Evolutionary conservation across 2,888 invertebrate species (phyloP).

Genomic region (Ctenicera cuprea): DNA sequence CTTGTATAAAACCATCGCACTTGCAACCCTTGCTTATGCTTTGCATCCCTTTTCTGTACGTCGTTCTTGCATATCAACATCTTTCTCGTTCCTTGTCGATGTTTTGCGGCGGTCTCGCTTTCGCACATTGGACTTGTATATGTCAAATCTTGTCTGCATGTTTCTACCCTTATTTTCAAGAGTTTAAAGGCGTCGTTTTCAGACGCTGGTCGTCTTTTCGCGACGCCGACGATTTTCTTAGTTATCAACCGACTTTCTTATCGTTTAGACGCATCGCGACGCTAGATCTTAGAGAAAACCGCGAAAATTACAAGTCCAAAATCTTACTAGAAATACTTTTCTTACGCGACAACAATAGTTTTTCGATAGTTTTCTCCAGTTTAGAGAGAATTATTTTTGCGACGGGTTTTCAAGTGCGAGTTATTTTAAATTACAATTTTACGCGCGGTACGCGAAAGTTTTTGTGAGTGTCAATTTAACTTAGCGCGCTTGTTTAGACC

Average conservation of each 20-base stretch:
- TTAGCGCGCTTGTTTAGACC: conserved; percentile 33
- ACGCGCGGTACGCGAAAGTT: conserved; percentile 42
- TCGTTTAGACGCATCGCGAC: conserved; percentile 71
- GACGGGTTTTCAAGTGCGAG: conserved; percentile 34
- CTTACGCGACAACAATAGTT: conserved; percentile 18
- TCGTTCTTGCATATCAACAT: conserved; percentile 67
- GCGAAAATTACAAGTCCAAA: conserved; percentile 46
- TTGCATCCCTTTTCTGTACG: conserved; percentile 64
- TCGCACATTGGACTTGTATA: conserved; percentile 66
- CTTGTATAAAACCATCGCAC: conserved; percentile 67
- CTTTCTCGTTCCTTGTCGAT: conserved; percentile 68
- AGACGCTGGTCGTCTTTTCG: conserved; percentile 72
- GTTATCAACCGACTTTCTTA: conserved; percentile 73
- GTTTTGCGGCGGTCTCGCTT: conserved; percentile 66
- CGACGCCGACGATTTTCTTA: conserved; percentile 73
- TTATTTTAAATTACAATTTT: conserved; percentile 28
- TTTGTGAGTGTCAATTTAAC: conserved; percentile 38
- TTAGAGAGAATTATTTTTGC: conserved; percentile 19
- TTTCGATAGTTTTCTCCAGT: neutral
- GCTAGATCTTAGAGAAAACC: conserved; percentile 54
- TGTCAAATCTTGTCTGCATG: conserved; percentile 60
- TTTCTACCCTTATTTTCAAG: conserved; percentile 68
- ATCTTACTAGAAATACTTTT: conserved; percentile 31
- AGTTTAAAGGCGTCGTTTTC: conserved; percentile 72
- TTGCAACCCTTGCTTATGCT: conserved; percentile 67